Percentiles rank a stretch among this genome's conserved stretches.
Conservation (phyloP, 2,113 vertebrate genomes). For the Lophura nycthemera region DNA sequence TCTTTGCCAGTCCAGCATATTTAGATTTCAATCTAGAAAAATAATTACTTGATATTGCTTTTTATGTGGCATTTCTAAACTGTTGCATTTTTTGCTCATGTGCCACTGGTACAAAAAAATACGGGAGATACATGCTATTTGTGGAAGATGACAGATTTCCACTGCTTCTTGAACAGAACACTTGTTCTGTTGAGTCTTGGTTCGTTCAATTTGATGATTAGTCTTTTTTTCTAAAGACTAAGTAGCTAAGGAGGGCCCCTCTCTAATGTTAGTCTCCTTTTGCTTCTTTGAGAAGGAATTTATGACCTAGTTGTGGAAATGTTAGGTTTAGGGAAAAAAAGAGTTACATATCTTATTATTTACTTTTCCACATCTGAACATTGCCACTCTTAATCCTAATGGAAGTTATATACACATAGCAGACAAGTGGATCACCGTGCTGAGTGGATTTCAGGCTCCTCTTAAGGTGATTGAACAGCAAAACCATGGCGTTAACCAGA, state of each 20-base stretch:
- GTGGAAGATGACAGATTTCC: background rate
- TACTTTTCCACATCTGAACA: background rate
- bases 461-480: background rate
- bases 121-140: background rate
- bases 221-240: background rate
- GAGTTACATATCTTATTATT: constrained; percentile 1
- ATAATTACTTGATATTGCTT: background rate
- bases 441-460: constrained; percentile 27
- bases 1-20: background rate
- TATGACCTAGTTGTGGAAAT: background rate
- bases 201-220: background rate
- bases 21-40: background rate
- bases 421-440: constrained; percentile 15
- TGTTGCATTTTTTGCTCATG: background rate
- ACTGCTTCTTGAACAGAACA: background rate
- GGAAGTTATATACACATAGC: background rate
- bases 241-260: background rate
- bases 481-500: constrained; percentile 3
- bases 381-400: constrained; percentile 24
- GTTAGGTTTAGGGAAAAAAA: background rate
- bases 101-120: background rate
- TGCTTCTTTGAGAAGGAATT: background rate
- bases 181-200: background rate
- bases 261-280: background rate
- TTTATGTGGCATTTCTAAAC: background rate